phyloP scores from a whole-genome alignment of 2,797 vertebrate genomes.

The Helostoma temminkii region DNA sequence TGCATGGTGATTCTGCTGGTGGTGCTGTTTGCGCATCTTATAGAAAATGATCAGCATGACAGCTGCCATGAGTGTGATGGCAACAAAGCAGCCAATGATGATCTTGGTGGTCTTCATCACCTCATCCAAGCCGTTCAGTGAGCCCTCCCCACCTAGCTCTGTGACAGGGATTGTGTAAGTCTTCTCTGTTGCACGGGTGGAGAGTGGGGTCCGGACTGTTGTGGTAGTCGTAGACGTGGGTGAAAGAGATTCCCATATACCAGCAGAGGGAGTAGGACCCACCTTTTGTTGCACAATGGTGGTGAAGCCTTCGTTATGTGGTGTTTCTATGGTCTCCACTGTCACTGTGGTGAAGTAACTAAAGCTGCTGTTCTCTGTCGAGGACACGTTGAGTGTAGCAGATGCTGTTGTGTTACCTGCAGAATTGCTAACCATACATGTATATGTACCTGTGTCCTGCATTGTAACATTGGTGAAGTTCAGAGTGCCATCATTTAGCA shows the following conservation, averaged over 20 bases:
- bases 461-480: constrained; percentile 99
- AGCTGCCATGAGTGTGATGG: constrained; percentile 99
- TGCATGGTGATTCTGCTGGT: constrained; percentile 97
- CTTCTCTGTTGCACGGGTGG: constrained; percentile 94
- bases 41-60: constrained; percentile 99
- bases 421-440: constrained; percentile 99
- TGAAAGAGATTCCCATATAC: constrained; percentile 84
- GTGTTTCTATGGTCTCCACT: constrained; percentile 97
- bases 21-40: constrained; percentile 99
- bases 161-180: constrained; percentile 94
- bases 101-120: constrained; percentile 99
- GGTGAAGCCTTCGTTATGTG: constrained; percentile 93
- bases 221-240: constrained; percentile 90
- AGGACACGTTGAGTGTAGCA: constrained; percentile 96
- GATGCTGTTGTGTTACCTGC: constrained; percentile 99
- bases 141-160: constrained; percentile 87
- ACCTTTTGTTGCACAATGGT: constrained; percentile 90
- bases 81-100: constrained; percentile 99
- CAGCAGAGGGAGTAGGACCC: constrained; percentile 91
- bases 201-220: constrained; percentile 89
- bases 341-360: constrained; percentile 99
- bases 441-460: constrained; percentile 98
- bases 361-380: constrained; percentile 93
- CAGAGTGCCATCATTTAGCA: constrained; percentile 96
- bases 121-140: constrained; percentile 94